phyloP scores from a whole-genome alignment of 1,140 invertebrate genomes.

The Drosophila prosaltans region DNA sequence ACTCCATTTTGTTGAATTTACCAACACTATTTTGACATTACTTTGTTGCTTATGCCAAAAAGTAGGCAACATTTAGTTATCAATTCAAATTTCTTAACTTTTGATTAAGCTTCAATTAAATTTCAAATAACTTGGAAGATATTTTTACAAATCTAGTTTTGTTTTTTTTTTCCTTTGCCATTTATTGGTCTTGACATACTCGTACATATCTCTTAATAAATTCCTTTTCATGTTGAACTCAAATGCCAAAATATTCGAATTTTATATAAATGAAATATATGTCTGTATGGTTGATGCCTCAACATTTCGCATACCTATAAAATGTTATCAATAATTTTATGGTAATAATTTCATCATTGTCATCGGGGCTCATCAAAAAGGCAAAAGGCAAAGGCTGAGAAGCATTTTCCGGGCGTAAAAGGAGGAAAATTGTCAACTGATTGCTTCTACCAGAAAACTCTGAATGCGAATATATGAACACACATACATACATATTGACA shows the following conservation, averaged over 20 bases:
- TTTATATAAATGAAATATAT: background rate
- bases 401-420: slow-evolving; percentile 6
- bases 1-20: too few species aligned
- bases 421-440: slow-evolving; percentile 14
- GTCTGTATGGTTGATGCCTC: background rate
- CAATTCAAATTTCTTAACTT: too few species aligned
- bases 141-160: too few species aligned
- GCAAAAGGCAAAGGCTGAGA: slow-evolving; percentile 8
- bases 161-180: too few species aligned
- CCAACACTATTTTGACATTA: too few species aligned
- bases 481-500: slow-evolving; percentile 29
- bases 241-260: background rate
- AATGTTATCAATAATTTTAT: slow-evolving; percentile 18
- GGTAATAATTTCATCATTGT: slow-evolving; percentile 22
- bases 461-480: background rate
- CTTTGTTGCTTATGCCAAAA: too few species aligned
- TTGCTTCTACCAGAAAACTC: slow-evolving; percentile 15
- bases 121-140: too few species aligned
- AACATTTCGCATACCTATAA: slow-evolving; percentile 4
- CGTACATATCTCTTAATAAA: background rate
- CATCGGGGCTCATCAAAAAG: slow-evolving; percentile 14
- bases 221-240: background rate
- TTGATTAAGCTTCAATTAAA: too few species aligned
- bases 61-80: too few species aligned
- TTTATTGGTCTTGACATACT: background rate